Conservation (phyloP, 1,140 invertebrate genomes). For the Hypsibius dujardini region DNA sequence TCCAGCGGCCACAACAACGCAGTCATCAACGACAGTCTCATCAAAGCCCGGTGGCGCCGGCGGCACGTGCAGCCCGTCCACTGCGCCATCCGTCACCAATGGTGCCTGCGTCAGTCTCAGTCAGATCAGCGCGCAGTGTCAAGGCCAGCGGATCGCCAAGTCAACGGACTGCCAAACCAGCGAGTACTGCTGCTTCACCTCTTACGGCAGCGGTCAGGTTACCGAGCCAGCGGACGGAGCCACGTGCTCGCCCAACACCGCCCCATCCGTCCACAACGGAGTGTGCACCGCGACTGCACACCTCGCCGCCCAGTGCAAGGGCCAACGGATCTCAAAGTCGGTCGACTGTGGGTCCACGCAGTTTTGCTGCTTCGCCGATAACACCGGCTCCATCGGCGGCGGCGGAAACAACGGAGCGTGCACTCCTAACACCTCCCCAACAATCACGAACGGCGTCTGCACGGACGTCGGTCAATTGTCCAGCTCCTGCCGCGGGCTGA, state of each 20-base stretch:
- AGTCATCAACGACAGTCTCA: not conserved
- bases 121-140: not conserved
- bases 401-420: not conserved
- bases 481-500: not conserved
- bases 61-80: not conserved
- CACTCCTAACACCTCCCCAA: not conserved
- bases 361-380: slow-evolving; percentile 11
- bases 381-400: not conserved
- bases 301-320: not conserved
- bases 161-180: not conserved
- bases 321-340: slow-evolving; percentile 2
- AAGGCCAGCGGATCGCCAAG: not conserved
- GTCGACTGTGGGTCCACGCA: not conserved
- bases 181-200: not conserved
- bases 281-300: not conserved
- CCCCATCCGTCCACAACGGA: not conserved
- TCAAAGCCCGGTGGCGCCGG: not conserved
- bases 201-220: not conserved
- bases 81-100: not conserved
- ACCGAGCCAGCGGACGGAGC: not conserved
- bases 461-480: not conserved
- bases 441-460: not conserved
- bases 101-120: not conserved
- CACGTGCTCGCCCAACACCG: not conserved
- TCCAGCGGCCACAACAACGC: not conserved